phyloP scores from a whole-genome alignment of 2,888 invertebrate species.

The Rhimphoctona megacephalus region DNA sequence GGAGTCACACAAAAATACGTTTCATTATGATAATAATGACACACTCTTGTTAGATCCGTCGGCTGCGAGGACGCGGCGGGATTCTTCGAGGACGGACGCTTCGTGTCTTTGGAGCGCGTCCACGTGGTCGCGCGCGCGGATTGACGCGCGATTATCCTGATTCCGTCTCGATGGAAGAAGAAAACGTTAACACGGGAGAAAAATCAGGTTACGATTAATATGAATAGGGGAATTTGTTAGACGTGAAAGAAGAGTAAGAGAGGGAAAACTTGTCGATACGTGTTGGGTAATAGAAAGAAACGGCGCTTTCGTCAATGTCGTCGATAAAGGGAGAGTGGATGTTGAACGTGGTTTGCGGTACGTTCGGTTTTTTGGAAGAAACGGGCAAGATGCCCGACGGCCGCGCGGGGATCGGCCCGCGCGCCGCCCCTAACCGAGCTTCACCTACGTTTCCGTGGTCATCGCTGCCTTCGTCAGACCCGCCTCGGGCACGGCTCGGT shows the following conservation, averaged over 20 bases:
- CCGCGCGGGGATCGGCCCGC: conserved; percentile 73
- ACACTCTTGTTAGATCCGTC: not conserved
- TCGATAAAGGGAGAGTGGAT: conserved; percentile 61
- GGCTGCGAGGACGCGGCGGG: conserved; percentile 1
- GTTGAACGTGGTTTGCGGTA: conserved; percentile 62
- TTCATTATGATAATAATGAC: conserved; percentile 13
- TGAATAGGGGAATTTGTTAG: not conserved
- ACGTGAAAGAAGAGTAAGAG: conserved; percentile 34
- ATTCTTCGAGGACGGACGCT: conserved; percentile 55
- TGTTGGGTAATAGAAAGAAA: conserved; percentile 4
- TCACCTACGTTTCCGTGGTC: conserved; percentile 81
- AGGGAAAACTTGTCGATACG: conserved; percentile 17
- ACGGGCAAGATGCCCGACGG: conserved; percentile 81
- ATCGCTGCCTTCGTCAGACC: conserved; percentile 80
- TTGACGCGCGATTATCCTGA: conserved; percentile 43
- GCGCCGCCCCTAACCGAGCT: conserved; percentile 74
- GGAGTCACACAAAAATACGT: conserved; percentile 9
- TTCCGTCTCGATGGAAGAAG: conserved; percentile 16
- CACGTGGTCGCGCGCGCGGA: conserved; percentile 62
- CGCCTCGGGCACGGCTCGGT: conserved; percentile 77
- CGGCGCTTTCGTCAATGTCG: conserved; percentile 21
- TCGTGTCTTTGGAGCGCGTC: conserved; percentile 53
- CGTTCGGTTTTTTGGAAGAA: conserved; percentile 56
- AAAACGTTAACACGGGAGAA: not conserved
- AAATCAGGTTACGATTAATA: not conserved